Percentiles rank a stretch among this genome's conserved stretches.
phyloP scores from a whole-genome alignment of 2,888 invertebrate species.

The Callosobruchus maculatus region DNA sequence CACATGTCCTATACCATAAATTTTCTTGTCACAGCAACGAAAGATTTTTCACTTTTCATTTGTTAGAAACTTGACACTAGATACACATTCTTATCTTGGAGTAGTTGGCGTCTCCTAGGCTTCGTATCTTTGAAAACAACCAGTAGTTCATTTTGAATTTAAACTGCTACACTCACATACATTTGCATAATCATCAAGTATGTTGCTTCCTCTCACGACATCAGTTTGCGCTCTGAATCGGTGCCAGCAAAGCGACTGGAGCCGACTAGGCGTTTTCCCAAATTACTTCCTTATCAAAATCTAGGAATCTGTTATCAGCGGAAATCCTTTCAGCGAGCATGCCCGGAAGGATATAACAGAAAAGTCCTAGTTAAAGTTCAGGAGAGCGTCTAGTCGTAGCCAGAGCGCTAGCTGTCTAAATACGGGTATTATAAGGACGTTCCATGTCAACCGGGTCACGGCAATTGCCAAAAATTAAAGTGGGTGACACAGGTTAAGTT shows the following conservation, averaged over 20 bases:
- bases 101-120: background rate
- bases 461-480: too few relatives aligned
- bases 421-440: too few relatives aligned
- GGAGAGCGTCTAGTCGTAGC: background rate
- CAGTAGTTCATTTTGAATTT: background rate
- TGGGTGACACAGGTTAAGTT: too few relatives aligned
- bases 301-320: background rate
- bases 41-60: too few relatives aligned
- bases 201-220: background rate
- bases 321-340: background rate
- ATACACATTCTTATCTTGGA: too few relatives aligned
- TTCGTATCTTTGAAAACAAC: background rate
- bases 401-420: background rate
- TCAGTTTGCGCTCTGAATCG: background rate
- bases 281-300: background rate
- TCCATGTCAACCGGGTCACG: too few relatives aligned
- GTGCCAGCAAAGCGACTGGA: background rate
- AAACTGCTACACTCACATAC: background rate
- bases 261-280: background rate
- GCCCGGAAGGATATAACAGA: background rate
- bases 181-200: background rate
- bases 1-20: too few relatives aligned
- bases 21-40: too few relatives aligned
- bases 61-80: too few relatives aligned
- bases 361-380: background rate